phyloP scores from a whole-genome alignment of 1,140 invertebrate genomes.

The Cydia fagiglandana region DNA sequence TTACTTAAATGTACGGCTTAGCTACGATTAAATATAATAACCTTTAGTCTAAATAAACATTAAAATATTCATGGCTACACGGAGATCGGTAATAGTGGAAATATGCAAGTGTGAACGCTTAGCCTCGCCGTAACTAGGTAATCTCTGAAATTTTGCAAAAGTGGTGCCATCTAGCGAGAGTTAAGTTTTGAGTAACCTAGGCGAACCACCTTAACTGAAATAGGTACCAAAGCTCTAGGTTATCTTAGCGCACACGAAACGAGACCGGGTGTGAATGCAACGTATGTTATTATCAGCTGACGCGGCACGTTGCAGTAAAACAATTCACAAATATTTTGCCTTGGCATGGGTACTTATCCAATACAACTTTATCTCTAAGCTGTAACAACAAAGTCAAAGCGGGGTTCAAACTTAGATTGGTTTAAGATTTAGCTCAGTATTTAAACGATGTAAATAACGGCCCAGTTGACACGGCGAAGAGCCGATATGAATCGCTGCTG shows the following conservation, averaged over 20 bases:
- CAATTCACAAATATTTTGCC: neutral
- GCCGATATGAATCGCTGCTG: neutral
- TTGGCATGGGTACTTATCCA: neutral
- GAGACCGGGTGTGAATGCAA: slow-evolving; percentile 6
- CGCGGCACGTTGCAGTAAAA: neutral
- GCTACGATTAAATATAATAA: too few relatives aligned
- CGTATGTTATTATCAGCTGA: slow-evolving; percentile 5
- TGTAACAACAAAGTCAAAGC: neutral
- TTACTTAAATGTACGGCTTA: too few relatives aligned
- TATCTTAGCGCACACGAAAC: neutral
- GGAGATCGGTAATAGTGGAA: too few relatives aligned
- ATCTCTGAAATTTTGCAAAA: too few relatives aligned
- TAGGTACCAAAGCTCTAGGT: neutral
- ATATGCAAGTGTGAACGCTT: too few relatives aligned
- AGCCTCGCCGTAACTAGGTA: too few relatives aligned
- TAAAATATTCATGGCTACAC: too few relatives aligned
- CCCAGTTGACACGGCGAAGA: neutral
- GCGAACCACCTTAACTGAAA: too few relatives aligned
- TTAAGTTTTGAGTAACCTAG: too few relatives aligned
- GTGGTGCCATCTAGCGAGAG: too few relatives aligned
- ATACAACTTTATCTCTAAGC: neutral
- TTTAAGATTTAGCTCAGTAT: neutral
- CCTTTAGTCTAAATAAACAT: too few relatives aligned
- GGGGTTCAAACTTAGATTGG: neutral
- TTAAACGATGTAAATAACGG: neutral